Base-by-base conservation (phyloP, 2,888 invertebrate species). In the Rutpela maculata region DNA sequence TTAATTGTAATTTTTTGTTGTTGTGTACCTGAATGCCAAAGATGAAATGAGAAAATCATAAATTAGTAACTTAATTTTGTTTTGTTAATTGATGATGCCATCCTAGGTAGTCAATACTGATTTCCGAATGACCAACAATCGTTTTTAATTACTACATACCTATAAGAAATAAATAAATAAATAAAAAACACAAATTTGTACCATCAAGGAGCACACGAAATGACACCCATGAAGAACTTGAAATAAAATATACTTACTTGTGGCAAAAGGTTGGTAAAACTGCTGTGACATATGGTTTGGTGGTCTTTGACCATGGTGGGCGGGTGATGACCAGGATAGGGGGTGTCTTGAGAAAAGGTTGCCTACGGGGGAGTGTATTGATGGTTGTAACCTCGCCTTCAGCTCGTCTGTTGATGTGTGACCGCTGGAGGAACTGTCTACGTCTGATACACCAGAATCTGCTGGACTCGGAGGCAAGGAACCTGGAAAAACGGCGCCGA, bases 391-490 rank as follows among this genome's bases (percentile, higher is more conserved):
- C 83, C 97, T 93, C 76, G 96, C 95, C 91, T 97, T 97, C 88
- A 97, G 92, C 90, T 97, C 97, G 90, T 97, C 94, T 22, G 93
- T 93, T 74, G 94, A 94, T 9, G 94, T 91, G 89, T 93, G 93
- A 4, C 94, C 95, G 83, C 91, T 92, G 85, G 97, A 97, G 82
- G 97, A 97, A 85, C 97, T 97, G 91, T 98, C 98, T 86, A 98
- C 97, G 91, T 98, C 98, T 77, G 97, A 98, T 71, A 98, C 98
- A 80, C 98, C 98, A 89, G 97, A 98, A 92, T 99, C 98, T 72
- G 98, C 98, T 81, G 98, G 98, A 90, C 98, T 98, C 73, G 98
- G 98, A 81, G 98, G 98, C 89, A 98, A 94, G 86, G 98, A 98
- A 90, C 98, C 98, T 96, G 92, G 0, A 87, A 80, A 79, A 69